A percentile compares a stretch with the other conserved stretches of the same genome.
These are phyloP conservation scores for Mimachlamys varia DNA, from an alignment of 2,888 invertebrate species.

Conservation along the genomic window DNA sequence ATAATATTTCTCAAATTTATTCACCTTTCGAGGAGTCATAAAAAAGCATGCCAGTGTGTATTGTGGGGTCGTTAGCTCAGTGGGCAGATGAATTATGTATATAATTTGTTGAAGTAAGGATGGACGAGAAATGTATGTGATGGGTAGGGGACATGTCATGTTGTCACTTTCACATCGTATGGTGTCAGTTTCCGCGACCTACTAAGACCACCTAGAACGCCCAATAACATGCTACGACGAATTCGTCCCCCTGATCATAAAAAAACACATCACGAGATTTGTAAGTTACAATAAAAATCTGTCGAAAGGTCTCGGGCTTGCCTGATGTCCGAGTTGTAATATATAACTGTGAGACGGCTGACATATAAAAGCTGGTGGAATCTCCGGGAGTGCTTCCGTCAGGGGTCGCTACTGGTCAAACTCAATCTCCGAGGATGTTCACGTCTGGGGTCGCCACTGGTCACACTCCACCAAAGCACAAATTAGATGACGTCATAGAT, in stretches of 20 bases:
- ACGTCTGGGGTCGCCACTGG: neutral
- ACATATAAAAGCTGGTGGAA: neutral
- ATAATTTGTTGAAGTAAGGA: constrained; percentile 17
- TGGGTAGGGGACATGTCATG: neutral
- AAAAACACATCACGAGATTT: neutral
- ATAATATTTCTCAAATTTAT: neutral
- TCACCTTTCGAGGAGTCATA: neutral
- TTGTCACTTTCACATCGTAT: constrained; percentile 13
- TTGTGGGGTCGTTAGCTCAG: constrained; percentile 23
- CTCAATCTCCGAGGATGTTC: neutral
- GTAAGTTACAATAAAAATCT: constrained; percentile 10
- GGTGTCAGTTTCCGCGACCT: constrained; percentile 29
- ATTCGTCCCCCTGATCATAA: neutral
- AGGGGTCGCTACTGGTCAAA: neutral
- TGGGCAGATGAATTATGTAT: constrained; percentile 25
- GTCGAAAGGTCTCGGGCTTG: neutral
- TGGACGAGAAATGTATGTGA: neutral
- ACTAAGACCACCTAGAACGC: constrained; percentile 30
- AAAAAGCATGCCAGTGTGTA: neutral
- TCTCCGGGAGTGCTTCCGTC: neutral
- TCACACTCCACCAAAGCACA: neutral
- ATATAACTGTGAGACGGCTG: neutral
- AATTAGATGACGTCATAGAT: neutral
- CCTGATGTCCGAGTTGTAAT: neutral
- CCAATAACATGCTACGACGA: constrained; percentile 16